Evolutionary conservation across 2,113 vertebrate species (phyloP).

Genomic region (Odontesthes bonariensis): DNA sequence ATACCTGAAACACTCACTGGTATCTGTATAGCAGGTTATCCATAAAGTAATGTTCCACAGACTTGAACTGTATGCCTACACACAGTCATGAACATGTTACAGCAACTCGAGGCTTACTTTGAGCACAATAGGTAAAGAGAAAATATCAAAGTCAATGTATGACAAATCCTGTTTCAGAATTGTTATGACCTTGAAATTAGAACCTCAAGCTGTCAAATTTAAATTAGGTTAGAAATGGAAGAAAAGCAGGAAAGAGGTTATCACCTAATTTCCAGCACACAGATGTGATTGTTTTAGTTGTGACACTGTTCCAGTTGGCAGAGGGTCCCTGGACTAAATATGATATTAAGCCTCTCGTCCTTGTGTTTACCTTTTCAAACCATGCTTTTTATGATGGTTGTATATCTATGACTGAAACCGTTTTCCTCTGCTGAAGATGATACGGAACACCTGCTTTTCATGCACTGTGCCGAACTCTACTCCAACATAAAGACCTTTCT

Average conservation of each 20-base stretch:
- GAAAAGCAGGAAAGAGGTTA: conserved; percentile 60
- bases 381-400: conserved; percentile 66
- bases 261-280: conserved; percentile 66
- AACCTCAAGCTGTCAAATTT: conserved; percentile 30
- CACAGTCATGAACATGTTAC: conserved; percentile 17
- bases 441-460: conserved; percentile 72
- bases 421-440: conserved; percentile 72
- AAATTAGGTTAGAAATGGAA: conserved; percentile 47
- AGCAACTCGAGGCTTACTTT: conserved; percentile 19
- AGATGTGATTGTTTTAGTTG: conserved; percentile 72
- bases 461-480: conserved; percentile 38
- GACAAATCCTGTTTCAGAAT: conserved; percentile 25
- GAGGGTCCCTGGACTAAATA: conserved; percentile 44
- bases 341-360: conserved; percentile 65
- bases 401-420: conserved; percentile 64
- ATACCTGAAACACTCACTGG: neutral
- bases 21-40: conserved; percentile 28
- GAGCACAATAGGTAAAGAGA: neutral
- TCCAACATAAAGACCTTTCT: conserved; percentile 66
- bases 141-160: neutral
- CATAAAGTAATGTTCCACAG: conserved; percentile 21
- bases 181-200: conserved; percentile 22
- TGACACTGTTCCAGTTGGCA: conserved; percentile 69
- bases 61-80: neutral
- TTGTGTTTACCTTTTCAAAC: conserved; percentile 68